Evolutionary conservation across 2,113 vertebrate species (phyloP).

Genomic region (Probosciger aterrimus): DNA sequence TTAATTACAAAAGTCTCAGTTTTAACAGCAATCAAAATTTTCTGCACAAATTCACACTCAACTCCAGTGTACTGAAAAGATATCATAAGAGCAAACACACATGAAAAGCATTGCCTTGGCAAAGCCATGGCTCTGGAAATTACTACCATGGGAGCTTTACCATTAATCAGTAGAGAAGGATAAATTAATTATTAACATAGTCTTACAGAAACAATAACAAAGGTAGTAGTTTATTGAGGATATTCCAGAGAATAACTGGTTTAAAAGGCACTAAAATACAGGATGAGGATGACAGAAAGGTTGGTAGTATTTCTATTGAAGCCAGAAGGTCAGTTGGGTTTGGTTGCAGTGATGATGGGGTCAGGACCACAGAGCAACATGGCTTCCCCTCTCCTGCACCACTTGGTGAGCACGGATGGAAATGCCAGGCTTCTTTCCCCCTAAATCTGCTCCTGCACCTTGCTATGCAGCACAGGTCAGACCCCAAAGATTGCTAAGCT

Average conservation of each 20-base stretch:
- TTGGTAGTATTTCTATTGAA: not conserved
- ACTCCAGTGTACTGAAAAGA: not conserved
- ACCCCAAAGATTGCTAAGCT: not conserved
- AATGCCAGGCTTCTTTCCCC: not conserved
- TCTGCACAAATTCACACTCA: not conserved
- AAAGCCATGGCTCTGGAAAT: not conserved
- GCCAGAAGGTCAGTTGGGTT: not conserved
- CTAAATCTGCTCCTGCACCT: not conserved
- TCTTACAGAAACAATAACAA: not conserved
- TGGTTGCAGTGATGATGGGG: accelerated
- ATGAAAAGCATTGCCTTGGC: not conserved
- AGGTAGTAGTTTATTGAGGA: not conserved
- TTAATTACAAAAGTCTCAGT: not conserved
- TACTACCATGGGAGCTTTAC: not conserved
- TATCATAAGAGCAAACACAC: not conserved
- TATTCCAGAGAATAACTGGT: not conserved
- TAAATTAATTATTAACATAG: not conserved
- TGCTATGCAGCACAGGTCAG: not conserved
- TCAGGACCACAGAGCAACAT: not conserved
- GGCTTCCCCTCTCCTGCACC: not conserved
- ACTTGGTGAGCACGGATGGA: not conserved
- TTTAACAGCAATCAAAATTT: not conserved
- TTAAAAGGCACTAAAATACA: not conserved
- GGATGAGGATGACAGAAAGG: not conserved
- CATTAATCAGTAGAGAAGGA: not conserved